Percentiles rank a stretch among this genome's conserved stretches.
phyloP scores from a whole-genome alignment of 2,888 invertebrate genomes.

The Odontocolon sp. region DNA sequence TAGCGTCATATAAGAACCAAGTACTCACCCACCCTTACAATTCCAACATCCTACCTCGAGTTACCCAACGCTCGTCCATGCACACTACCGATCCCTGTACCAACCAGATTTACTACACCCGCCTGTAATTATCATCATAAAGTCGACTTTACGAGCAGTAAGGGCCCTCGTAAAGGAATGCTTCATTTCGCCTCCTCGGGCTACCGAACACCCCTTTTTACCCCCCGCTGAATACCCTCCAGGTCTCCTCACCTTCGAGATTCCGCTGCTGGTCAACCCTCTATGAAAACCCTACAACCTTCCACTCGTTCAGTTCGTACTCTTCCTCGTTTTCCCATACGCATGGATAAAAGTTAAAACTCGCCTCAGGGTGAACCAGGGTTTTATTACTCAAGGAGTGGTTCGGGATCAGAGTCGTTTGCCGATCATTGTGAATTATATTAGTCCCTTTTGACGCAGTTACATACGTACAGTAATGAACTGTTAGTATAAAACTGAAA shows the following conservation, averaged over 20 bases:
- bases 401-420: constrained; percentile 35
- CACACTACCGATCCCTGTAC: constrained; percentile 56
- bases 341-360: constrained; percentile 54
- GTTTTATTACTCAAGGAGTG: constrained; percentile 52
- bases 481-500: too few relatives aligned
- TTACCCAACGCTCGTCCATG: constrained; percentile 21
- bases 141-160: constrained; percentile 81
- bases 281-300: constrained; percentile 15
- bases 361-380: constrained; percentile 29
- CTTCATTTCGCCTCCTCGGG: constrained; percentile 77
- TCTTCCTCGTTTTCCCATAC: constrained; percentile 36
- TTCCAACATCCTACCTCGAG: constrained; percentile 38
- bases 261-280: constrained; percentile 41
- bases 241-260: constrained; percentile 28
- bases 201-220: constrained; percentile 44
- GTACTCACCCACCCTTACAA: constrained; percentile 21
- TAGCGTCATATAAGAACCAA: constrained; percentile 51
- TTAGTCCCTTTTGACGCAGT: neutral
- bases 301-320: constrained; percentile 16
- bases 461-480: too few relatives aligned
- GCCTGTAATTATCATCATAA: constrained; percentile 81
- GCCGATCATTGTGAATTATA: constrained; percentile 37
- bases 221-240: neutral
- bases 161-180: constrained; percentile 81
- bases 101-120: constrained; percentile 80